phyloP scores from a whole-genome alignment of 35 echinoderm and acorn worm species.

The Ophioderma brevispina region DNA sequence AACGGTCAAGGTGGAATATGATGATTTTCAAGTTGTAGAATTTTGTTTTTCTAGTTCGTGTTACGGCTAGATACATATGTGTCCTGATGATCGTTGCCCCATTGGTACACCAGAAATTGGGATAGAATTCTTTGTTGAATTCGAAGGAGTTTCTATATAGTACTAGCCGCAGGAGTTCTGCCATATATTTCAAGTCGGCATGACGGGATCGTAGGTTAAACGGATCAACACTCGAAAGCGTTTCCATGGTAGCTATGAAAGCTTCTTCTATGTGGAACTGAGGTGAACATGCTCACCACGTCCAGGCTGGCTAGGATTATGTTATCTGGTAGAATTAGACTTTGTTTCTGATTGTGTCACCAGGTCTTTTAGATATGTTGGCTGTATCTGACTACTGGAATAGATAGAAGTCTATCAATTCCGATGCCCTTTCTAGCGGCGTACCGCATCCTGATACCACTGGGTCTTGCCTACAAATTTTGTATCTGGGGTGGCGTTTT shows the following conservation, averaged over 20 bases:
- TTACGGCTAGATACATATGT: neutral
- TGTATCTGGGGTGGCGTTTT: no score
- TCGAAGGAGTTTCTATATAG: neutral
- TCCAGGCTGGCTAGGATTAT: neutral
- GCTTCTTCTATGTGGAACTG: neutral
- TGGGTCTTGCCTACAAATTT: no score
- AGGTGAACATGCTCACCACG: neutral
- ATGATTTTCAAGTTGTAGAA: neutral
- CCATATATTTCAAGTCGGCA: neutral
- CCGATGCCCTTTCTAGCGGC: no score
- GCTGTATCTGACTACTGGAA: no score
- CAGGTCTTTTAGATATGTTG: no score
- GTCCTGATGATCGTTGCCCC: neutral
- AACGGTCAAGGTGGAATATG: neutral
- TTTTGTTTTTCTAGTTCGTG: neutral
- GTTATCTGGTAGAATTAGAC: neutral
- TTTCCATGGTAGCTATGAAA: neutral
- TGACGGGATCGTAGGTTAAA: neutral
- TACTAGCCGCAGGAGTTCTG: neutral
- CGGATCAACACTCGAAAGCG: neutral
- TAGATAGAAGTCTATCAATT: no score
- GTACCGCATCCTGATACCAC: no score
- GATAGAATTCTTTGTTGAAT: neutral
- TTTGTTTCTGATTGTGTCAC: no score
- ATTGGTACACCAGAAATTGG: neutral